Base-by-base conservation (phyloP, 2,797 vertebrate genomes). In the Anabas testudineus region DNA sequence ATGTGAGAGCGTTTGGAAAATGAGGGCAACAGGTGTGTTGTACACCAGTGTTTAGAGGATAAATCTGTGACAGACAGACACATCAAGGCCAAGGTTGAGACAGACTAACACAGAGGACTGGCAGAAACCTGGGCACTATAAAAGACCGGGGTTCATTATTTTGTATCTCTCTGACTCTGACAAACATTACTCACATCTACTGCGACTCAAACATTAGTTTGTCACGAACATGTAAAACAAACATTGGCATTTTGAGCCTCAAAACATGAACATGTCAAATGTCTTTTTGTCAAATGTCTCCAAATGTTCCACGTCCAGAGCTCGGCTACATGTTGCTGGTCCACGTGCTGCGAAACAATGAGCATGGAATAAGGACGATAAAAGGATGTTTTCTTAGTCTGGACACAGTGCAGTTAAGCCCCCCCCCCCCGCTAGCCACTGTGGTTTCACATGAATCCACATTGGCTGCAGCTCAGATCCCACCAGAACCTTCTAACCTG, bases 361-460 rank as follows among this genome's bases (percentile, higher is more conserved):
- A 49, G 7, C 3, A 9, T 64, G 47, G 62, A 74, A 78, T 46
- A 1, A 47, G 68, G 39, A 46, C 49, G 34, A 76, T 74, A 79
- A 83, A 81, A 64, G 66, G 64, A 84, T 85, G 77, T 86, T 85
- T 83, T 80, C 80, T 71, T 71, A 71, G 74, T 60, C 72, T 81
- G 71, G 79, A 84, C 64, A 78, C 70, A 53, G 63, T 68, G 34
- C 7, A 34, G 67, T 82, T 63, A 46, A 74, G 4, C 26, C 41
- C 48, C 34, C 7, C 41, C 41, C 16, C 45, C 22, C n/a, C n/a
- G n/a, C n/a, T n/a, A n/a, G 19, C 18, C 39, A 55, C 72, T 72
- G 68, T 72, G 43, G 72, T 76, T 80, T 75, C 81, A 58, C 68
- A 81, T 72, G 66, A 74, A 75, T 72, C 69, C 78, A 59, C 7